phyloP scores from a whole-genome alignment of 30 jellyfish, hydroid and myxozoan genomes.

The Hydractinia echinata region DNA sequence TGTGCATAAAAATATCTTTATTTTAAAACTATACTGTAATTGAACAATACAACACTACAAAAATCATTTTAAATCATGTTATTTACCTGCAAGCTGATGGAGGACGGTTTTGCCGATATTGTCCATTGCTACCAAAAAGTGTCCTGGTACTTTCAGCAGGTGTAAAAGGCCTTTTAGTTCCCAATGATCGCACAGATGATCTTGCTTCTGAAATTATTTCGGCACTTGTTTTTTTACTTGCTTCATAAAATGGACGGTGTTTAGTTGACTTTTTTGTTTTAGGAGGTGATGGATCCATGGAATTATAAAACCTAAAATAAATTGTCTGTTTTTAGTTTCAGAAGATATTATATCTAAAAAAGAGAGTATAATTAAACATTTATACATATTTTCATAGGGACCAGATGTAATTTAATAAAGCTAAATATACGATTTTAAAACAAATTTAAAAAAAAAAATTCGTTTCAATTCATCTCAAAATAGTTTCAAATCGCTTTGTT shows the following conservation, averaged over 20 bases:
- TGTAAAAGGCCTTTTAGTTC: slow-evolving; percentile 85
- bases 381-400: no score
- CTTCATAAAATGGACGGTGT: slow-evolving; percentile 84
- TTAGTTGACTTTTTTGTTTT: slow-evolving; percentile 38
- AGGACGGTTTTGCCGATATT: slow-evolving; percentile 57
- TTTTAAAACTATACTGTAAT: no score
- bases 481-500: no score
- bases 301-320: background rate
- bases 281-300: slow-evolving; percentile 95
- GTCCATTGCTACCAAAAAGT: slow-evolving; percentile 32
- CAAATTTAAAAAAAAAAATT: no score
- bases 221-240: slow-evolving; percentile 82
- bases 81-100: slow-evolving; percentile 82
- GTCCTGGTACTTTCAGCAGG: slow-evolving; percentile 69
- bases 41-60: no score
- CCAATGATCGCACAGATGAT: slow-evolving; percentile 59
- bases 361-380: no score
- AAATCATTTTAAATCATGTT: no score
- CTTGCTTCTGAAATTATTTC: slow-evolving; percentile 94
- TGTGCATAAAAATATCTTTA: no score
- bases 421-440: no score
- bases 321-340: background rate
- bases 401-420: no score
- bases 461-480: no score
- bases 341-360: background rate